Conservation (phyloP, 2,888 invertebrate species). For the Cecidostiba fungosa region DNA sequence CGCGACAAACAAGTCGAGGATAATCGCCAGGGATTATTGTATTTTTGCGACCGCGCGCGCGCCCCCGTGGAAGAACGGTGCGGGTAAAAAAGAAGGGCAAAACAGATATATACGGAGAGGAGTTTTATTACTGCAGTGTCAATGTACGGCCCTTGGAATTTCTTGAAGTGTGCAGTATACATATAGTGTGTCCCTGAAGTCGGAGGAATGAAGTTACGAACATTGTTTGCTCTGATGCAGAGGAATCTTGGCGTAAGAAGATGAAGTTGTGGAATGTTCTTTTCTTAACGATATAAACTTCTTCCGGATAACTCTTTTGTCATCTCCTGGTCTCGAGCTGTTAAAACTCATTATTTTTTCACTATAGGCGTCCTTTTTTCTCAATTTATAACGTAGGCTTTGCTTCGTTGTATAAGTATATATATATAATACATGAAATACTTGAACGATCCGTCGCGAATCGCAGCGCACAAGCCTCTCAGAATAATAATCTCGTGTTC, state of each 20-base stretch:
- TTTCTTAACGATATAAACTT: not conserved
- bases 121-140: not conserved
- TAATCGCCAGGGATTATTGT: slow-evolving; percentile 31
- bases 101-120: not conserved
- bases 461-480: not conserved
- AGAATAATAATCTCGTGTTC: not conserved
- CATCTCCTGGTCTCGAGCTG: too few relatives aligned
- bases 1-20: slow-evolving; percentile 14
- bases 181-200: slow-evolving; percentile 6
- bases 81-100: not conserved
- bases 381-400: too few relatives aligned
- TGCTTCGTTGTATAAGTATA: too few relatives aligned
- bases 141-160: not conserved
- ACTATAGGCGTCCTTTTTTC: too few relatives aligned
- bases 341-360: too few relatives aligned
- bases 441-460: too few relatives aligned
- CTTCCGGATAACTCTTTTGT: too few relatives aligned
- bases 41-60: slow-evolving; percentile 10
- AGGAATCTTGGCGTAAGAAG: not conserved
- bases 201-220: not conserved
- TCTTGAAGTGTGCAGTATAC: not conserved
- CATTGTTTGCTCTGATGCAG: not conserved
- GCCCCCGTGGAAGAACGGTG: not conserved
- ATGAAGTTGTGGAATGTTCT: not conserved
- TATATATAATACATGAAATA: too few relatives aligned